Evolutionary conservation across 2,888 invertebrate species (phyloP), one percentile per base, ranked within the genome.

Genomic region (Lithophane leautieri): DNA sequence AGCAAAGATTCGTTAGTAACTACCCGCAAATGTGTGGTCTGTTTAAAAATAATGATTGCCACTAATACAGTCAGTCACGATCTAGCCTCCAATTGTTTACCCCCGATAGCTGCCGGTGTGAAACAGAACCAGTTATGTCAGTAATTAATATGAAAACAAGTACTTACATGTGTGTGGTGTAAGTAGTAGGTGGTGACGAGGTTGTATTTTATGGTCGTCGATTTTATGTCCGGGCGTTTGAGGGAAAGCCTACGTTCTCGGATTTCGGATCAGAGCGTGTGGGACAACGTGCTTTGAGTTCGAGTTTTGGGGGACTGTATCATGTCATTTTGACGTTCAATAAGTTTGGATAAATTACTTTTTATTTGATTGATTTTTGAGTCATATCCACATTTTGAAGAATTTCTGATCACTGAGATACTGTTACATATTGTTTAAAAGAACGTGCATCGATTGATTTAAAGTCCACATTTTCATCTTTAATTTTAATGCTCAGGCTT

Each of bases 141-240:
- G 72, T 88, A 87, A 87, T 88, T 85, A 87, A 78, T 88, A 77
- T 66, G 82, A 74, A 86, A 88, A 87, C 85, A 87, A 82, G 81
- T 65, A 70, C n/a, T n/a, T 58, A 58, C 58, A 25, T 14, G n/a
- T 28, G 52, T 42, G 11, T 74, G 83, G 83, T 66, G 2, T 28
- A 74, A 73, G 71, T 28, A 19, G 12, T 3, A 11, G 40, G 63
- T 11, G 69, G 6, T 4, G 40, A 82, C 69, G 78, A 50, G 4
- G 34, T 66, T 34, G 22, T 19, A 7, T n/a, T n/a, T 58, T n/a
- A n/a, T n/a, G n/a, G n/a, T n/a, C n/a, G n/a, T n/a, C n/a, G n/a
- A n/a, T n/a, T 19, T 44, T 44, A 4, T 28, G 11, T 25, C 16
- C 1, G 16, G 14, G 22, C 7, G 6, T 61, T 61, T 40, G 22